Base-by-base conservation (phyloP, 1,140 invertebrate species). In the Probaryconus sp. region DNA sequence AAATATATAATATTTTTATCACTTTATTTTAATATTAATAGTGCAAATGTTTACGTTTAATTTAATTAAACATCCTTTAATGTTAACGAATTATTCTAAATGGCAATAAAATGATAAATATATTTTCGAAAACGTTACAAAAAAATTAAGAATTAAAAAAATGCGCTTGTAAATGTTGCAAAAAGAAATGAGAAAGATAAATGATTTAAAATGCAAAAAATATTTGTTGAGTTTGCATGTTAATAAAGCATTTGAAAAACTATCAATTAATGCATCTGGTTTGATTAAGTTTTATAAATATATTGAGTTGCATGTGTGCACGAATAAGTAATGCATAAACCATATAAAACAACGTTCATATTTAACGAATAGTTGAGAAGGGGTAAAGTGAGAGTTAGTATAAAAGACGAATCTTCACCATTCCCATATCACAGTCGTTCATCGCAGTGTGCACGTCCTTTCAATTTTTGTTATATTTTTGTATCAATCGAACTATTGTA, bases 321-420 rank as follows among this genome's bases (percentile, higher is more conserved):
- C 45, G 67, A 70, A 78, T 70, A 78, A 71, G 70, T 71, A 64
- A 74, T 75, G 71, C 47, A 71, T 75, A 74, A 78, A 71, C 70
- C 61, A 74, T 74, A 72, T 71, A 78, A 75, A 71, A 78, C 56
- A 61, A 53, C 71, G 69, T 82, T 77, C 77, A 80, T 81, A 83
- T 82, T 83, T 80, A 77, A 80, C 69, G 77, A 76, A 77, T 76
- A 17, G 58, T 40, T 48, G 70, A 79, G 79, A 73, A 81, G 84
- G 84, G 83, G 77, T 81, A 82, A 85, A 83, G 85, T 86, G 87
- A 88, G 87, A 88, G 85, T 85, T 35, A 40, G 84, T 88, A 88
- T 88, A 88, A 87, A 88, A 87, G 84, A 78, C 75, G 83, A 87
- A 83, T 88, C 82, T 84, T 83, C 85, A 84, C 81, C 81, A 82